These are phyloP conservation scores for Spisula solida DNA, from an alignment of 2,888 invertebrate species.

Conservation along the genomic window DNA sequence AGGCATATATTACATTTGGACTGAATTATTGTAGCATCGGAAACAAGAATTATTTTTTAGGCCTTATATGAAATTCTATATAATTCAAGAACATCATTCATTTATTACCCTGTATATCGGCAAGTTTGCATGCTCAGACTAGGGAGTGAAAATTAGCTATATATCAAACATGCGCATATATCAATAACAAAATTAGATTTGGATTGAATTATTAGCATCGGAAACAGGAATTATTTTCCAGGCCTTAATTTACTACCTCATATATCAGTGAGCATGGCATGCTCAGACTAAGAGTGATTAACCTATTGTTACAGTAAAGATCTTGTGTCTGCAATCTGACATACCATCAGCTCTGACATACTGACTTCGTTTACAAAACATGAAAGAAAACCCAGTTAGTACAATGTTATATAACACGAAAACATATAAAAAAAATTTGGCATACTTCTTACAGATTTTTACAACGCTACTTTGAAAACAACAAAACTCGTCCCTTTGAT, in stretches of 20 bases:
- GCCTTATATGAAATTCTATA: too few species aligned
- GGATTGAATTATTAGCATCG: too few species aligned
- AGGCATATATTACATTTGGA: too few species aligned
- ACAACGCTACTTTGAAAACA: not conserved
- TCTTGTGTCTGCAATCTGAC: not conserved
- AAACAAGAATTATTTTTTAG: too few species aligned
- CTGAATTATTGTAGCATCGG: too few species aligned
- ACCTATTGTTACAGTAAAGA: not conserved
- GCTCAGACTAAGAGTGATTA: not conserved
- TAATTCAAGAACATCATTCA: too few species aligned
- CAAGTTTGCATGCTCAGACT: too few species aligned
- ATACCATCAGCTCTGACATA: not conserved
- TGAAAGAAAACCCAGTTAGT: not conserved
- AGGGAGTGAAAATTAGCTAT: too few species aligned
- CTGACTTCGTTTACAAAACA: slow-evolving; percentile 3
- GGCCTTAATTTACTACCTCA: not conserved
- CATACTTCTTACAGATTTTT: not conserved
- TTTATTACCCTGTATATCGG: too few species aligned
- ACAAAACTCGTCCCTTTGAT: slow-evolving; percentile 6
- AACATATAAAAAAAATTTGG: slow-evolving; percentile 8
- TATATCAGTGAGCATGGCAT: not conserved
- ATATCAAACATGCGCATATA: too few species aligned
- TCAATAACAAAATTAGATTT: too few species aligned
- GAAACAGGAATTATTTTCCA: too few species aligned
- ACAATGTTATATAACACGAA: not conserved